Conservation (phyloP, 2,888 invertebrate genomes). For the Stenolophus ochropezus region DNA sequence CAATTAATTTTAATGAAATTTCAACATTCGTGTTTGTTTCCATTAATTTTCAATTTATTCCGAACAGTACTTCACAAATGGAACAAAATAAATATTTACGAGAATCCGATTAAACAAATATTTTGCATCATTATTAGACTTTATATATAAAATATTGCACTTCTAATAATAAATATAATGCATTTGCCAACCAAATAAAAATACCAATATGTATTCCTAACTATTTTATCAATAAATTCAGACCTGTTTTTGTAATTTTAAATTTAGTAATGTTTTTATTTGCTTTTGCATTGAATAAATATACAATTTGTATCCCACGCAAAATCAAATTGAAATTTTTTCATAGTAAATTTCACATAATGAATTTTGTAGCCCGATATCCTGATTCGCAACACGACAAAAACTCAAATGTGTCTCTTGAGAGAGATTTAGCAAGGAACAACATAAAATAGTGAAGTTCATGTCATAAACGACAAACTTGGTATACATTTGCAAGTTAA, state of each 20-base stretch:
- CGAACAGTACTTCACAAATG: background rate
- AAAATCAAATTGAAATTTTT: background rate
- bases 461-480: background rate
- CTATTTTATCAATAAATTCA: background rate
- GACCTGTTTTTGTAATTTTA: no score
- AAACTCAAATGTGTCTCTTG: background rate
- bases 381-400: background rate
- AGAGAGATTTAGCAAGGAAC: background rate
- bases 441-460: background rate
- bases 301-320: background rate
- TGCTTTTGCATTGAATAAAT: background rate
- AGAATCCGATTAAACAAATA: background rate
- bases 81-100: slow-evolving; percentile 3
- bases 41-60: slow-evolving; percentile 39
- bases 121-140: background rate
- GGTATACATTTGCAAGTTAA: background rate
- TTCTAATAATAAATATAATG: background rate
- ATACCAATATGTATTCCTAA: background rate
- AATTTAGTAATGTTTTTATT: no score
- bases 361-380: background rate
- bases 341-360: background rate
- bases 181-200: background rate
- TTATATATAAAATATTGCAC: background rate
- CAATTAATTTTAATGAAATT: slow-evolving; percentile 35
- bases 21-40: slow-evolving; percentile 16